Conservation (phyloP, 2,797 vertebrate species). For the Todus mexicanus region DNA sequence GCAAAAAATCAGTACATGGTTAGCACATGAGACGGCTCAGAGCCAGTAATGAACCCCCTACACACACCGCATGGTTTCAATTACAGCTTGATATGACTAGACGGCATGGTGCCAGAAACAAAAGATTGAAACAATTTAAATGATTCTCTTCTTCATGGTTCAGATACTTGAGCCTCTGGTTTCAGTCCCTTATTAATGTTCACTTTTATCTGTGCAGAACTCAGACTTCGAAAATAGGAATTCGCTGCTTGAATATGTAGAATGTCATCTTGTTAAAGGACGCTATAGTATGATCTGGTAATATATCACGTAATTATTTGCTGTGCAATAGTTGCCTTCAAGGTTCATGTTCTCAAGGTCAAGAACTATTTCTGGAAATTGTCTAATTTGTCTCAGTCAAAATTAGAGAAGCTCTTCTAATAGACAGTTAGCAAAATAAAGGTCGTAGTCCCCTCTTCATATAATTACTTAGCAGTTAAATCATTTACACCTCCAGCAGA, state of each 20-base stretch:
- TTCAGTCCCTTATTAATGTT: constrained; percentile 50
- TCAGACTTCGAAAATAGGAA: constrained; percentile 20
- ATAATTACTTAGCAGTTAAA: constrained; percentile 21
- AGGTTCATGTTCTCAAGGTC: constrained; percentile 48
- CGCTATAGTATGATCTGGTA: not conserved
- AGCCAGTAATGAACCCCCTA: constrained; percentile 62
- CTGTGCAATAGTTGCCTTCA: not conserved
- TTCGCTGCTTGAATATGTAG: constrained; percentile 43
- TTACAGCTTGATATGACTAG: constrained; percentile 71
- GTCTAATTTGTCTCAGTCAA: constrained; percentile 51
- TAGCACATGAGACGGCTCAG: constrained; percentile 45
- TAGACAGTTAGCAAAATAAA: constrained; percentile 41
- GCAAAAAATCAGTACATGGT: constrained; percentile 49
- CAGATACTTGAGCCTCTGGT: constrained; percentile 51
- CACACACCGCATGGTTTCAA: constrained; percentile 68
- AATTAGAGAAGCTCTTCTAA: constrained; percentile 45
- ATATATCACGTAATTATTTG: constrained; percentile 29
- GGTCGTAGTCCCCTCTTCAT: constrained; percentile 14
- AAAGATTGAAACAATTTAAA: constrained; percentile 54
- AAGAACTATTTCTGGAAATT: constrained; percentile 51
- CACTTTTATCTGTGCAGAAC: constrained; percentile 50
- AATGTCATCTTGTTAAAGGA: constrained; percentile 30
- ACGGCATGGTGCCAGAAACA: constrained; percentile 69
- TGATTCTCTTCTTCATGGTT: constrained; percentile 63
- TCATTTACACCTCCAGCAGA: not conserved